phyloP scores from a whole-genome alignment of 1,140 invertebrate species.

The Ruditapes philippinarum region DNA sequence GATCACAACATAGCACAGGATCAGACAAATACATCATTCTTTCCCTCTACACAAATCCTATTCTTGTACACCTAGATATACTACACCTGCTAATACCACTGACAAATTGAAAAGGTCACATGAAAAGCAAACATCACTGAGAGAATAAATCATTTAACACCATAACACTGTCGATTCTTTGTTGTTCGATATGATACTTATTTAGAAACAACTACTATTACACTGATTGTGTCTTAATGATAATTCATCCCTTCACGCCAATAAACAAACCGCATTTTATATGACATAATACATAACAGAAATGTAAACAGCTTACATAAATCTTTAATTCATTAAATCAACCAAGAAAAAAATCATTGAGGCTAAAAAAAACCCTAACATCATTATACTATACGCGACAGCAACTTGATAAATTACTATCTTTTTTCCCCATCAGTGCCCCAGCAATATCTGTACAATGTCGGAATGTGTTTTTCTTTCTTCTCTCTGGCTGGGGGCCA shows the following conservation, averaged over 20 bases:
- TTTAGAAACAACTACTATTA: no score
- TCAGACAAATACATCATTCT: background rate
- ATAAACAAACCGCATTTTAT: no score
- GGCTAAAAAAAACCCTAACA: background rate
- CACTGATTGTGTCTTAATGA: no score
- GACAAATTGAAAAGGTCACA: background rate
- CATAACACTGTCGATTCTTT: no score
- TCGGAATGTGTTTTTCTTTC: constrained; percentile 51
- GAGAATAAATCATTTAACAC: no score
- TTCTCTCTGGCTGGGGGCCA: constrained; percentile 13
- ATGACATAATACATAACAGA: no score
- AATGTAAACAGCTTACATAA: no score
- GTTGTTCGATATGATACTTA: no score
- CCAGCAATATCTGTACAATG: constrained; percentile 27
- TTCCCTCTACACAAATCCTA: background rate
- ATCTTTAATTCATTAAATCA: background rate
- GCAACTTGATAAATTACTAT: constrained; percentile 24
- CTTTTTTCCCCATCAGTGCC: background rate
- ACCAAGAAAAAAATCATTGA: background rate
- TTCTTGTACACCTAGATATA: background rate
- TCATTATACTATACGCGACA: background rate
- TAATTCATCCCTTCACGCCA: no score
- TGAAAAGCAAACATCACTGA: background rate
- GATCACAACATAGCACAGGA: constrained; percentile 18
- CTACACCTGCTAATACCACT: no score